Evolutionary conservation across 2,113 vertebrate species (phyloP).

Genomic region (Tinamus guttatus): DNA sequence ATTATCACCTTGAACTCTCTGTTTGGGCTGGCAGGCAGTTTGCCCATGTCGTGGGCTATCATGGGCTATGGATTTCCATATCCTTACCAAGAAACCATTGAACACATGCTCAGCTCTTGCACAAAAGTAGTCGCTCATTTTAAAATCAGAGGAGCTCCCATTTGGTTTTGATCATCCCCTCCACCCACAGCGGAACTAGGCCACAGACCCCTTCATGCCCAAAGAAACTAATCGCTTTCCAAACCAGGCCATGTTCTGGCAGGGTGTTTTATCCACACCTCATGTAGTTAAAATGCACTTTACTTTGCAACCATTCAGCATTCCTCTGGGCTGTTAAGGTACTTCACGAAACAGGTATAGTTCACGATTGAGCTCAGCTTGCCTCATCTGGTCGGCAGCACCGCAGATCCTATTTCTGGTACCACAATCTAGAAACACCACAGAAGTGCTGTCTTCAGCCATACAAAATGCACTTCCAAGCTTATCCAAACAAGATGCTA

Average conservation of each 20-base stretch:
- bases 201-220: neutral
- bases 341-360: neutral
- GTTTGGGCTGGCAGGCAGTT: neutral
- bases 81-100: neutral
- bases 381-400: neutral
- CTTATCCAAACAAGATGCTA: neutral
- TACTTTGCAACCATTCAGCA: neutral
- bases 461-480: neutral
- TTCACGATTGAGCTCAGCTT: neutral
- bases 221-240: neutral
- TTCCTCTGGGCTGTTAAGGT: neutral
- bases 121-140: neutral
- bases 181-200: neutral
- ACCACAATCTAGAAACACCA: neutral
- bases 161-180: neutral
- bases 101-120: neutral
- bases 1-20: neutral
- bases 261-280: neutral
- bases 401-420: fast-evolving
- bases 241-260: neutral
- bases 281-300: neutral
- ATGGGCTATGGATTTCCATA: neutral
- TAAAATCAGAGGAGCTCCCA: neutral
- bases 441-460: neutral
- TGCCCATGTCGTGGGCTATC: neutral